Evolutionary conservation across 2,888 invertebrate genomes (phyloP).

Genomic region (Orchestes rusci): DNA sequence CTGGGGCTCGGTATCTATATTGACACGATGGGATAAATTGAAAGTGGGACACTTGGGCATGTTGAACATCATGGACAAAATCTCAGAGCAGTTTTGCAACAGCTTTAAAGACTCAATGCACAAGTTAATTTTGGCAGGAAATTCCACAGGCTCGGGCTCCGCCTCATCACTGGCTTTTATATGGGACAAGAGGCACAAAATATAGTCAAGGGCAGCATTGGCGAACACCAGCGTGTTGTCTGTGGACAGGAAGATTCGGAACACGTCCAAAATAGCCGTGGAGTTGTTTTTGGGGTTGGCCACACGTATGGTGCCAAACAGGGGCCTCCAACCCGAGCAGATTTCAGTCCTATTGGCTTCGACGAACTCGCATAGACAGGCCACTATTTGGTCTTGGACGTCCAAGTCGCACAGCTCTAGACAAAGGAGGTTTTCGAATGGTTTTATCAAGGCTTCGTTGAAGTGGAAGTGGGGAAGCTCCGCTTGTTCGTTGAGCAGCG

Average conservation of each 20-base stretch:
- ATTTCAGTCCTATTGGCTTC: conserved; percentile 91
- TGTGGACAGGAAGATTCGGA: conserved; percentile 86
- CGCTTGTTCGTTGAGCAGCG: conserved; percentile 75
- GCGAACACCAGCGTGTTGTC: conserved; percentile 91
- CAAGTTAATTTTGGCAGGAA: conserved; percentile 55
- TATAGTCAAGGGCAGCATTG: conserved; percentile 90
- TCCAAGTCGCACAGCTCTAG: conserved; percentile 90
- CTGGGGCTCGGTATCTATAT: conserved; percentile 68
- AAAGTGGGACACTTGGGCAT: conserved; percentile 94
- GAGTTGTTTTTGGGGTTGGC: conserved; percentile 66
- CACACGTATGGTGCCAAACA: conserved; percentile 88
- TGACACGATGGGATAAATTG: conserved; percentile 79
- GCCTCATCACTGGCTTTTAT: conserved; percentile 55
- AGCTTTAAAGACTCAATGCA: conserved; percentile 77
- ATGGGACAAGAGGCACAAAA: conserved; percentile 75
- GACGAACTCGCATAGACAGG: conserved; percentile 92
- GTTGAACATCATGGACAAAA: conserved; percentile 84
- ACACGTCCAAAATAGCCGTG: conserved; percentile 78
- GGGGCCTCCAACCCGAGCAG: conserved; percentile 90
- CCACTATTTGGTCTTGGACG: conserved; percentile 81
- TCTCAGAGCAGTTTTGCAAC: conserved; percentile 77
- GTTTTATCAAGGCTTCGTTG: conserved; percentile 89
- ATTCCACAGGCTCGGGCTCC: conserved; percentile 9
- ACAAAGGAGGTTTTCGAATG: conserved; percentile 90
- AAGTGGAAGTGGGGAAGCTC: conserved; percentile 93